Evolutionary conservation across 2,113 vertebrate species (phyloP), one percentile per base, ranked within the genome.

Genomic region (Accipiter cooperii): DNA sequence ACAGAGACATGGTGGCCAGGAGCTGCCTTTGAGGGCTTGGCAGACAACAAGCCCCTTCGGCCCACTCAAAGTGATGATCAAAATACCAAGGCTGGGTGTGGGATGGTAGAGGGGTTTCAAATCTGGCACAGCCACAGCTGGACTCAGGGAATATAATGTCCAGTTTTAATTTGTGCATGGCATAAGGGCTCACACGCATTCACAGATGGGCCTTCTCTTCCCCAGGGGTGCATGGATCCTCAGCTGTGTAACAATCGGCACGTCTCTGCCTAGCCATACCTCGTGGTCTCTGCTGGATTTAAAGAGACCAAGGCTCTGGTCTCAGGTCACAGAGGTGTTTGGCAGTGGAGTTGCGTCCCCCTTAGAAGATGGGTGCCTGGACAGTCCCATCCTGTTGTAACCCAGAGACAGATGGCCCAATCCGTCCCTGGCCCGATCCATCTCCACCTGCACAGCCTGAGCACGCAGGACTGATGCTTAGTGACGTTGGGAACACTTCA

Each of bases 121-220:
- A 81, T 33, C 29, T 1, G 0, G 17, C 31, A 40, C 49, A 69
- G 46, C 68, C 46, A 22, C 49, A 47, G 65, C 80, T 68, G 60
- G 58, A 15, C 55, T 70, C 29, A 11, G 40, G 47, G 78, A 87
- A 89, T 60, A 69, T 17, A 9, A 1, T 34, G 69, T 58, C 73
- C 5, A 4, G 33, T 71, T 81, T 68, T 40, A 7, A 19, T 78
- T 63, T 49, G 38, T 87, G 36, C 42, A 13, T 0, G 0, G 60
- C 36, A 38, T 69, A 49, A 40, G 42, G n/a, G 60, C 63, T 91
- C 8, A 1, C 22, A 13, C 0, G 0, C 3, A 0, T 78, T 79
- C 90, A 58, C 77, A 87, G 78, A 51, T 46, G 57, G 55, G 17
- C 31, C 22, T 74, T 70, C 44, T 58, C 52, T 91, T 64, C 42